Evolutionary conservation across 2,888 invertebrate genomes (phyloP).

Genomic region (Eretmocerus hayati): DNA sequence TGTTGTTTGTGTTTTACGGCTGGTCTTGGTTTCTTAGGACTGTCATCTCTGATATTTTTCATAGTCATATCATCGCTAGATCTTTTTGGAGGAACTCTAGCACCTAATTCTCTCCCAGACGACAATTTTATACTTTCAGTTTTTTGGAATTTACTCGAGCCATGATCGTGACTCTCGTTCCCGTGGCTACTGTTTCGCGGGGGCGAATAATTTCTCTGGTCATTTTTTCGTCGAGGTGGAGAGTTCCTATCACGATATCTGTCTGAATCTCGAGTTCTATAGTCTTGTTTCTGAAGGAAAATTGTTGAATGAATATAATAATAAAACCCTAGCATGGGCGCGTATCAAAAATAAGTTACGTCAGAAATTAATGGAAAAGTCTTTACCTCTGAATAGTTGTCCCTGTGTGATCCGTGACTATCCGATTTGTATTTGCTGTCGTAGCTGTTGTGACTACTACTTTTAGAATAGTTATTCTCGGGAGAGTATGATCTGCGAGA

Average conservation of each 20-base stretch:
- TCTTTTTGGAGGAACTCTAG: constrained; percentile 30
- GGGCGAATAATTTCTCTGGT: constrained; percentile 29
- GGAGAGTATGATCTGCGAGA: constrained; percentile 33
- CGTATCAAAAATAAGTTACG: too few relatives aligned
- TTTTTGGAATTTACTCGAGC: constrained; percentile 22
- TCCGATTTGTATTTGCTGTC: constrained; percentile 38
- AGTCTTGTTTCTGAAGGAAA: constrained; percentile 8
- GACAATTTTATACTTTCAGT: constrained; percentile 24
- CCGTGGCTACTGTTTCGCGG: constrained; percentile 28
- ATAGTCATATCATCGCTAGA: constrained; percentile 25
- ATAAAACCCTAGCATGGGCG: neutral
- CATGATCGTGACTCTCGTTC: constrained; percentile 28
- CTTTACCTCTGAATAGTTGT: constrained; percentile 37
- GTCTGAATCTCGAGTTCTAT: constrained; percentile 15
- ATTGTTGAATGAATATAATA: too few relatives aligned
- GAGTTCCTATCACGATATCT: constrained; percentile 26
- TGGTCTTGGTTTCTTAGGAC: constrained; percentile 31
- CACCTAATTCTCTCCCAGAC: constrained; percentile 22
- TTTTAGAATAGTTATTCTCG: constrained; percentile 35
- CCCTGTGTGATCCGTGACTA: constrained; percentile 35
- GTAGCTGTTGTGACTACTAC: constrained; percentile 31
- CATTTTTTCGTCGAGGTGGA: constrained; percentile 29
- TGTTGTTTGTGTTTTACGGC: constrained; percentile 8
- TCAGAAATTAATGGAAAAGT: neutral
- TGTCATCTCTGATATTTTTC: constrained; percentile 29